Base-by-base conservation (phyloP, 2,797 vertebrate genomes). In the Macroramphosus scolopax region DNA sequence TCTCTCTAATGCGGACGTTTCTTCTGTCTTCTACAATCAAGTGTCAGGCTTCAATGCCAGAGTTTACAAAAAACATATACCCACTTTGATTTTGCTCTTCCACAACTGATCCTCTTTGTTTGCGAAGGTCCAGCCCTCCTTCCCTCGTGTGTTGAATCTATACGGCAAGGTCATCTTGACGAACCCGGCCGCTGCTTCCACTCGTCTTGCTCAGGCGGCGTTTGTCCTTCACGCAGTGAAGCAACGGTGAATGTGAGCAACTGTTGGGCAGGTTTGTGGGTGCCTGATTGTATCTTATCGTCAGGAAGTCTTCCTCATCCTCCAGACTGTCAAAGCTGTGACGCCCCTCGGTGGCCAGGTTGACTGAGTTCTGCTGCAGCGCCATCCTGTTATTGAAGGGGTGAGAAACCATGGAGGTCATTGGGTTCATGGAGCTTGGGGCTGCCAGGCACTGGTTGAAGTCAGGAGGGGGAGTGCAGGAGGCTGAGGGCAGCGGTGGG, bases 301-400 rank as follows among this genome's bases (percentile, higher is more conserved):
- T 90, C 49, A 92, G 65, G 72, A 95, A 97, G 46, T 89, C 91
- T 10, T 91, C 88, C 12, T 78, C 75, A 0, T 68, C 75, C 60
- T 84, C 87, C 51, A 83, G 37, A 75, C 82, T 68, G 71, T 89
- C 86, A 0, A 71, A 77, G 75, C 75, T 17, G 2, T 80, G 89
- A 31, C 92, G 91, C 8, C 80, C 89, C 80, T 97, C 95, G 0
- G 93, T 92, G 69, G 92, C 94, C 12, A 95, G 76, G 80, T 96
- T 94, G 73, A 82, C 92, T 0, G 94, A 95, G 79, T 96, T 98
- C 86, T 98, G 95, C 84, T 93, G 93, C 30, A 93, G 91, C 1
- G 94, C 94, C 81, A 93, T 57, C 43, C 89, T 91, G 80, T 93
- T 90, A 82, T 84, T 94, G 83, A 98, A 98, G 24, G 93, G 92